A percentile compares a stretch with the other conserved stretches of the same genome.
phyloP scores from a whole-genome alignment of 2,888 invertebrate genomes.

The Dichetophora obliterata region DNA sequence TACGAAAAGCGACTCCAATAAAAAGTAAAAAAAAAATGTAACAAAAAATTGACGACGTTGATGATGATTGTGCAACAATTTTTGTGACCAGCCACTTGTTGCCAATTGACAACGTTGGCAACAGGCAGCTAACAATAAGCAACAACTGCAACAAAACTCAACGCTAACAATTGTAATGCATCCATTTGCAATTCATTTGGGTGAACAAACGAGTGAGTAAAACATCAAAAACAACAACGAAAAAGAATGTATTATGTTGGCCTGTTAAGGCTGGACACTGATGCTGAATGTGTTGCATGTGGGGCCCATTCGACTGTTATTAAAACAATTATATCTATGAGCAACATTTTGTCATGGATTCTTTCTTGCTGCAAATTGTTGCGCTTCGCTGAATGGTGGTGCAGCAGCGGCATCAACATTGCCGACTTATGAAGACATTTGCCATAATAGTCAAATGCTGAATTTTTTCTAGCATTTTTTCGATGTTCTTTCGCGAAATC shows the following conservation, averaged over 20 bases:
- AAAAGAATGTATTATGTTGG: background rate
- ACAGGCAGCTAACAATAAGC: background rate
- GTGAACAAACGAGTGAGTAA: background rate
- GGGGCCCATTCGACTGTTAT: background rate
- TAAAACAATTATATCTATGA: background rate
- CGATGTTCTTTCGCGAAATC: background rate
- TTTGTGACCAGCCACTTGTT: background rate
- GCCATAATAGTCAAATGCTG: background rate
- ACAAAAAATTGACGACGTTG: background rate
- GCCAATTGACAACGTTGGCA: background rate
- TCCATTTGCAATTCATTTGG: conserved; percentile 13
- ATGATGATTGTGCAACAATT: conserved; percentile 11
- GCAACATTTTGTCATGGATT: background rate
- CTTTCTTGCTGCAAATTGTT: background rate
- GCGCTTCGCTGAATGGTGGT: background rate
- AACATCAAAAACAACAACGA: conserved; percentile 18
- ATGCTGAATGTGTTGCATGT: too few species aligned
- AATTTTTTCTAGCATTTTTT: background rate
- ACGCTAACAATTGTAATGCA: background rate
- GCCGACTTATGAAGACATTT: background rate
- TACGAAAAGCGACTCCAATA: background rate
- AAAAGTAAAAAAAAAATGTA: background rate
- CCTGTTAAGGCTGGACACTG: background rate
- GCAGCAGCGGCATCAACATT: background rate
- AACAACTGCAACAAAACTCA: background rate